phyloP scores from a whole-genome alignment of 2,113 vertebrate species.

The Tonatia bakeri region DNA sequence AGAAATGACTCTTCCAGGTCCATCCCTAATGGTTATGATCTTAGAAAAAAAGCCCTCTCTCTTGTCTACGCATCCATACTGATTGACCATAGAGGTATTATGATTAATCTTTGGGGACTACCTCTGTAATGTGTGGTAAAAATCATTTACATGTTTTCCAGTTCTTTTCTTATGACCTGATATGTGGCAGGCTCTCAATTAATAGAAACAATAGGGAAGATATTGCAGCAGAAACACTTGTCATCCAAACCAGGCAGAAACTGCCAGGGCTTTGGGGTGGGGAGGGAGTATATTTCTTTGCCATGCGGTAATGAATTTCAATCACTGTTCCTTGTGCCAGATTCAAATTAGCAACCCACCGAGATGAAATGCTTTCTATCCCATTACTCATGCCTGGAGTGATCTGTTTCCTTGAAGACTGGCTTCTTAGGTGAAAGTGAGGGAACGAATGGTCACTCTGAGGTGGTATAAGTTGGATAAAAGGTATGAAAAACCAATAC shows the following conservation, averaged over 20 bases:
- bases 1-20: background rate
- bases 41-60: background rate
- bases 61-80: background rate
- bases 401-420: slow-evolving; percentile 55
- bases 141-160: background rate
- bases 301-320: slow-evolving; percentile 53
- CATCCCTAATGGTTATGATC: background rate
- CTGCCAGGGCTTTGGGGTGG: background rate
- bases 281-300: background rate
- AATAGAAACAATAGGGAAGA: background rate
- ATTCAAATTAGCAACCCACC: slow-evolving; percentile 64
- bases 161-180: background rate
- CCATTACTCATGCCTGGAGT: slow-evolving; percentile 62
- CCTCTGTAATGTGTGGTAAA: background rate
- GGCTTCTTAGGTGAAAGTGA: slow-evolving; percentile 53
- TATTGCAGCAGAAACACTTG: background rate
- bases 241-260: background rate
- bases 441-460: background rate
- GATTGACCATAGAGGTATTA: background rate
- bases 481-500: background rate
- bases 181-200: background rate
- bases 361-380: slow-evolving; percentile 67
- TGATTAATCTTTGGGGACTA: background rate
- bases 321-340: slow-evolving; percentile 58
- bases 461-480: slow-evolving; percentile 36